Evolutionary conservation across 2,888 invertebrate genomes (phyloP).

Genomic region (Melipona bicolor): DNA sequence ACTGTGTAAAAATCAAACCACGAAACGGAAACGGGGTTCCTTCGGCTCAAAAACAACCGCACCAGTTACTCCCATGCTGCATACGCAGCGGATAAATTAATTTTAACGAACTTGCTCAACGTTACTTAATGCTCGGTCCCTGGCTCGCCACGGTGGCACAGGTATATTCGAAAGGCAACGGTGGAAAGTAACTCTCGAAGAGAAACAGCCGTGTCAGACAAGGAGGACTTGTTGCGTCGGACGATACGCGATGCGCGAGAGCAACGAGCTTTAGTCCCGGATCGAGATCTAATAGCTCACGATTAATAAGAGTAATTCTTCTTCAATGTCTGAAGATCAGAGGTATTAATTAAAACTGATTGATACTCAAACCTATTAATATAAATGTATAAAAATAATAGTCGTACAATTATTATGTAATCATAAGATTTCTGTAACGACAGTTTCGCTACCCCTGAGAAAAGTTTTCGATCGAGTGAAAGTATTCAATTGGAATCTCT

Average conservation of each 20-base stretch:
- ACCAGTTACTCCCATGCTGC: neutral
- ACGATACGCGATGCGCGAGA: conserved; percentile 1
- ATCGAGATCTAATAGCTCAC: too few species aligned
- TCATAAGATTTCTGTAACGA: too few species aligned
- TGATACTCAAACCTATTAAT: too few species aligned
- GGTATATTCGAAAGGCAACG: conserved; percentile 22
- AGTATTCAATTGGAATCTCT: too few species aligned
- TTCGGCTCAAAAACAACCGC: neutral
- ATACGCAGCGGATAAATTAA: conserved; percentile 10
- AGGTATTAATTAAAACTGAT: too few species aligned
- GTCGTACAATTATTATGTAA: too few species aligned
- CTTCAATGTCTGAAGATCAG: too few species aligned
- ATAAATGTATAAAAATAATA: too few species aligned
- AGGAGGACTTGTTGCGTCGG: conserved; percentile 36
- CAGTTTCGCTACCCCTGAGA: too few species aligned
- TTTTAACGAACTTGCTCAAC: conserved; percentile 28
- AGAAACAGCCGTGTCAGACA: conserved; percentile 27
- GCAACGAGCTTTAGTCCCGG: neutral
- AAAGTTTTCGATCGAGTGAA: too few species aligned
- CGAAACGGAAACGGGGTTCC: neutral
- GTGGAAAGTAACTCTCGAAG: conserved; percentile 33
- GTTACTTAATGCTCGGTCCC: conserved; percentile 23
- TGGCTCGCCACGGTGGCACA: neutral
- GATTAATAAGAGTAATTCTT: too few species aligned
- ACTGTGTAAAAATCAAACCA: neutral